Percentiles rank a stretch among this genome's conserved stretches.
Conservation (phyloP, 2,797 vertebrate genomes). For the Danio choprae region DNA sequence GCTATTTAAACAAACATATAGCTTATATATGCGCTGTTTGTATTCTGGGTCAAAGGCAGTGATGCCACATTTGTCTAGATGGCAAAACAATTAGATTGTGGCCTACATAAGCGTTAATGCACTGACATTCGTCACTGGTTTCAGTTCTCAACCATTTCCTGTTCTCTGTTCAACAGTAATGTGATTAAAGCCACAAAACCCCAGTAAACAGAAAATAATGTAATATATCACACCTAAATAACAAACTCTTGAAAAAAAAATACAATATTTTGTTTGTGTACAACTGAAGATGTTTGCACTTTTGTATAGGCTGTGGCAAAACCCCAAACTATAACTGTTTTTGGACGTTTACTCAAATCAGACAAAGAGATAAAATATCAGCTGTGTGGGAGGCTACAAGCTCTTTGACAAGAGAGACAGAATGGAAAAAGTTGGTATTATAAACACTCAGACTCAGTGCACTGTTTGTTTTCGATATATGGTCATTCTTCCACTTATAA, state of each 20-base stretch:
- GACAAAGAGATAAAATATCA: conserved; percentile 1
- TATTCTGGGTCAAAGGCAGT: not conserved
- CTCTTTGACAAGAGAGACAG: not conserved
- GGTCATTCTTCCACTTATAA: not conserved
- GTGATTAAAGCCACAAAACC: conserved; percentile 9
- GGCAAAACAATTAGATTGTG: not conserved
- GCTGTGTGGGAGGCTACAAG: conserved; percentile 11
- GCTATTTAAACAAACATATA: not conserved
- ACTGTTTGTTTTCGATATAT: not conserved
- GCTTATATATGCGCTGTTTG: not conserved
- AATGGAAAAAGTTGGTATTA: conserved; percentile 29
- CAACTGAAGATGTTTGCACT: not conserved
- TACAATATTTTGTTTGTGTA: not conserved
- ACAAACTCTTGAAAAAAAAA: not conserved
- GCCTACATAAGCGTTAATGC: not conserved
- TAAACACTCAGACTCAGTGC: not conserved
- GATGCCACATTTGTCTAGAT: not conserved
- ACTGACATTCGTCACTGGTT: conserved; percentile 43
- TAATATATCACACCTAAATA: not conserved
- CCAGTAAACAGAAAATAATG: not conserved
- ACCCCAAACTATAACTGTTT: not conserved
- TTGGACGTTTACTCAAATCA: not conserved
- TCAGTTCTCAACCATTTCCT: conserved; percentile 47
- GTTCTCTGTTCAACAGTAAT: conserved; percentile 33
- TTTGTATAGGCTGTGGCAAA: not conserved